A percentile compares a stretch with the other conserved stretches of the same genome.
Evolutionary conservation across 2,113 vertebrate genomes (phyloP).

Genomic region (Burhinus oedicnemus): DNA sequence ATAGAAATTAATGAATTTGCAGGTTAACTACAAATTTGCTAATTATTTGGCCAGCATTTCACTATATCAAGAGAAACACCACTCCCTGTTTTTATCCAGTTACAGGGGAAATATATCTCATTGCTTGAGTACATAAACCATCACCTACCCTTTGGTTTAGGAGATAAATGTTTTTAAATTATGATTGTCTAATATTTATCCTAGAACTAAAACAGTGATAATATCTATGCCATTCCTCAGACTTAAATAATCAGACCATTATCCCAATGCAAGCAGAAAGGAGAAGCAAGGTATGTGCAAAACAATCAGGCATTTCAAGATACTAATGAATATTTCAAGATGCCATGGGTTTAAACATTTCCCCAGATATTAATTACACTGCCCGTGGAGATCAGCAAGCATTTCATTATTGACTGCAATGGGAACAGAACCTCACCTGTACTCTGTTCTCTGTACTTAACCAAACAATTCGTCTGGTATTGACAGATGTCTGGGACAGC

Average conservation of each 20-base stretch:
- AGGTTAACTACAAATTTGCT: not conserved
- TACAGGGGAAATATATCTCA: not conserved
- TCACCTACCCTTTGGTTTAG: not conserved
- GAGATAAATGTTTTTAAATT: not conserved
- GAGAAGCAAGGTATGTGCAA: not conserved
- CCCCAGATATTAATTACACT: not conserved
- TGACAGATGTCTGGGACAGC: slow-evolving; percentile 28
- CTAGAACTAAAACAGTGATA: not conserved
- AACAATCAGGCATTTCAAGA: not conserved
- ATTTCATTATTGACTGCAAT: slow-evolving; percentile 1
- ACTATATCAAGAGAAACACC: not conserved
- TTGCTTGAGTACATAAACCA: not conserved
- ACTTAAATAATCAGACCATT: not conserved
- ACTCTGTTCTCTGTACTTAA: not conserved
- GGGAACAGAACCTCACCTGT: slow-evolving; percentile 7
- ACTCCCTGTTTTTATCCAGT: not conserved
- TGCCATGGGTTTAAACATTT: not conserved
- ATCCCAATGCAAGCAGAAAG: not conserved
- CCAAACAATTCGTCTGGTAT: slow-evolving; percentile 31
- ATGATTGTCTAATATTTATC: not conserved
- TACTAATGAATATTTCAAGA: slow-evolving; percentile 22
- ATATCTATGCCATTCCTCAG: not conserved
- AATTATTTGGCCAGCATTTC: not conserved
- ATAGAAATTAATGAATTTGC: not conserved
- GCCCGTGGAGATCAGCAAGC: not conserved